Conservation (phyloP, 2,113 vertebrate genomes). For the Leuciscus idus region DNA sequence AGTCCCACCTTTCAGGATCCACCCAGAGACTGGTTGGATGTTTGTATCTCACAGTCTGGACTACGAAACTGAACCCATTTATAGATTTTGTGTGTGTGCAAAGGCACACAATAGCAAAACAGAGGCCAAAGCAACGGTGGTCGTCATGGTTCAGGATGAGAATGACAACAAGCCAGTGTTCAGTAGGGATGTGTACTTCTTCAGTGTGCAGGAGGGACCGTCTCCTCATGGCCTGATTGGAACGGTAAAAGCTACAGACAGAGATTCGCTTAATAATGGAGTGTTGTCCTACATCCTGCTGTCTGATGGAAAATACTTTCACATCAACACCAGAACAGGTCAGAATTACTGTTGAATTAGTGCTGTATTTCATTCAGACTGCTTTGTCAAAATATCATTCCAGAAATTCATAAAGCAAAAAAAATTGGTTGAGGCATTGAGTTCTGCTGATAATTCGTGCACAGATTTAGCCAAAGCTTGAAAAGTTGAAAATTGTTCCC, state of each 20-base stretch:
- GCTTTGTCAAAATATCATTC: not conserved
- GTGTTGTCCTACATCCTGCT: conserved; percentile 89
- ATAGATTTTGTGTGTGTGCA: conserved; percentile 79
- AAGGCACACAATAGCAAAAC: conserved; percentile 52
- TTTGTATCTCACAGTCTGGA: conserved; percentile 80
- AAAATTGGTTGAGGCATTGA: no score
- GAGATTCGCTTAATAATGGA: conserved; percentile 85
- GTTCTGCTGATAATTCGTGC: no score
- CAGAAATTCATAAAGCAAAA: not conserved
- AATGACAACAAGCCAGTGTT: conserved; percentile 89
- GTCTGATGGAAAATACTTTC: conserved; percentile 89
- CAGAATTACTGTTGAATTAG: not conserved
- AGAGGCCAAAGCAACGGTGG: conserved; percentile 75
- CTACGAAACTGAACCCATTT: conserved; percentile 77
- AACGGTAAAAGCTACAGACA: conserved; percentile 81
- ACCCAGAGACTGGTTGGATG: conserved; percentile 82
- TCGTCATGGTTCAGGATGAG: conserved; percentile 84
- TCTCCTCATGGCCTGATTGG: conserved; percentile 83
- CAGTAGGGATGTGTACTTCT: conserved; percentile 77
- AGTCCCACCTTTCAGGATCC: conserved; percentile 77
- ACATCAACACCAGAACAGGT: conserved; percentile 93
- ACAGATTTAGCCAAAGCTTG: no score
- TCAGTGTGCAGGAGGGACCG: conserved; percentile 82
- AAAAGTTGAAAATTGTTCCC: no score
- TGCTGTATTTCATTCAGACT: not conserved